Conservation (phyloP, 1,140 invertebrate genomes). For the Musca domestica region DNA sequence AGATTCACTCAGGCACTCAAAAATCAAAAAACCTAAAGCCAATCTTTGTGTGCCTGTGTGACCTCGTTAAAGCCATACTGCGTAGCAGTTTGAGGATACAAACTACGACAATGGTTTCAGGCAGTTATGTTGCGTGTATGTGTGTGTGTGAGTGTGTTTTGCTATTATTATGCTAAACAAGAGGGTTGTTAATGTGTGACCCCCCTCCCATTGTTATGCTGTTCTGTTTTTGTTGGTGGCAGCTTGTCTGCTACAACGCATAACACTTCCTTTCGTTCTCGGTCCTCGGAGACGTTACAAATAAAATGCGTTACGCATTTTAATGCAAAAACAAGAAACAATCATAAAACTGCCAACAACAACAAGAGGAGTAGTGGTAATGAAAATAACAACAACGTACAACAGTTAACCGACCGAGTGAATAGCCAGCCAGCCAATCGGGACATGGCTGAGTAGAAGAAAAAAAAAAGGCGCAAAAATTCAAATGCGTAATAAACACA, state of each 20-base stretch:
- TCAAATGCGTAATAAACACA: constrained; percentile 1
- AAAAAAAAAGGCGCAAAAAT: constrained; percentile 16
- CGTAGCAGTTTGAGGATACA: too few species aligned
- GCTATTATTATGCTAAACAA: constrained; percentile 18
- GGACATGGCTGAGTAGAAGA: background rate
- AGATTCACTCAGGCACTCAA: background rate
- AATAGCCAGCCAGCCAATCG: too few species aligned
- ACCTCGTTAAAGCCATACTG: too few species aligned
- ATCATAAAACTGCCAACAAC: background rate
- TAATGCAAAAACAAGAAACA: constrained; percentile 5
- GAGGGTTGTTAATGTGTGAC: constrained; percentile 8
- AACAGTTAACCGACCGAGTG: background rate
- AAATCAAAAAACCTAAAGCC: too few species aligned
- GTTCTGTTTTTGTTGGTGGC: background rate
- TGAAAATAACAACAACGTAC: background rate
- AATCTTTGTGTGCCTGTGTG: too few species aligned
- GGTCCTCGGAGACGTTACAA: background rate
- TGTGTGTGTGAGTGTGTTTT: background rate
- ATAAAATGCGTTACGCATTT: constrained; percentile 21
- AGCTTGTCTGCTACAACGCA: too few species aligned
- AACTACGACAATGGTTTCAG: too few species aligned
- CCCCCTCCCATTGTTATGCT: background rate
- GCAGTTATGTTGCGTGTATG: background rate
- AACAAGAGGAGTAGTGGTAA: background rate
- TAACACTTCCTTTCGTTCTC: too few species aligned